Evolutionary conservation across 2,797 vertebrate species (phyloP), one percentile per base, ranked within the genome.

Genomic region (Falco novaeseelandiae): DNA sequence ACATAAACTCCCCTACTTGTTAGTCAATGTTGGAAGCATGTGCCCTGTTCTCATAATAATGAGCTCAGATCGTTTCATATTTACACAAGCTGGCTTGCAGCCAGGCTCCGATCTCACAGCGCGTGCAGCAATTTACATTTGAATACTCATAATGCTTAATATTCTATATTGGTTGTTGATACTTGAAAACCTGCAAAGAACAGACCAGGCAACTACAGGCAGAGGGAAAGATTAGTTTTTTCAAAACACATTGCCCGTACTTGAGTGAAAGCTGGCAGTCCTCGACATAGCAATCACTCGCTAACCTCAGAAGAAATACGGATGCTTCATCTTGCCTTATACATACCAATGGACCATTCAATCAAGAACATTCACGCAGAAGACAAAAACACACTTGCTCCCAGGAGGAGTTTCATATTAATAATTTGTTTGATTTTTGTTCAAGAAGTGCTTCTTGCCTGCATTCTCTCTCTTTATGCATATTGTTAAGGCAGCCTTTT

Each of bases 141-240:
- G 30, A 96, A 96, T 77, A 77, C 70, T 87, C 78, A 57, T 11
- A 17, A 61, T 82, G 85, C 54, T 79, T 85, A 67, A 77, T 85
- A 77, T 91, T 96, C 66, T 88, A 32, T 84, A 82, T 87, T 83
- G 85, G 95, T 91, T 93, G 81, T 73, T 95, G 90, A 87, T 67
- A 49, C 73, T 93, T 59, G 83, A 76, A 94, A 89, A 48, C 58
- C 62, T 36, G 58, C 4, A 7, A 96, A 84, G 89, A 82, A 51
- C 67, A 88, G 70, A 89, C 74, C 42, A 26, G 49, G 46, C 36
- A 26, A 26, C n/a, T 89, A 84, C 26, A 86, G 84, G 70, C 2
- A 0, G 65, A 87, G 57, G 25, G 57, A 78, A 49, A 87, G 46
- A 88, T 87, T 88, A 62, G 36, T 94, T 94, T 93, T 89, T 70